These are phyloP conservation scores for Diloba caeruleocephala DNA, from an alignment of 2,888 invertebrate genomes.

Conservation along the genomic window DNA sequence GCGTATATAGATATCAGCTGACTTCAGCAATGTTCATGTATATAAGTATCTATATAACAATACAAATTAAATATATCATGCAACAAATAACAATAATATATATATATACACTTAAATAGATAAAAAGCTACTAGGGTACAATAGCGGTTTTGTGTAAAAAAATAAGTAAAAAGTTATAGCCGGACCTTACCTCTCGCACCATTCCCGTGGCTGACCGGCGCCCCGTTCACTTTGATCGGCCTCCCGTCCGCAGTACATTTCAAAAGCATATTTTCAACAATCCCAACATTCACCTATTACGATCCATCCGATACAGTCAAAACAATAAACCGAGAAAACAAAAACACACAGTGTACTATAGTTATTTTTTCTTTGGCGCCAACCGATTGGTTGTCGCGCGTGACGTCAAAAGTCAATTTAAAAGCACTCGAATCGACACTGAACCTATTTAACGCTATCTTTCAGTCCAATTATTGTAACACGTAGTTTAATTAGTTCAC, in stretches of 20 bases:
- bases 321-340: constrained; percentile 63
- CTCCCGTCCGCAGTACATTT: constrained; percentile 87
- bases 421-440: constrained; percentile 77
- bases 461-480: constrained; percentile 51
- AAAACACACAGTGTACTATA: constrained; percentile 63
- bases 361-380: constrained; percentile 68
- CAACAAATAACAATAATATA: not conserved
- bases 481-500: constrained; percentile 61
- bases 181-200: constrained; percentile 83
- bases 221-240: constrained; percentile 85
- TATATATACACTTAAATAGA: too few species aligned
- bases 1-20: constrained; percentile 10
- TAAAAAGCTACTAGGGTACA: too few species aligned
- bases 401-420: constrained; percentile 86
- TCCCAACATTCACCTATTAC: constrained; percentile 67
- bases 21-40: constrained; percentile 2
- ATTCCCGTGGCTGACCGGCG: constrained; percentile 78
- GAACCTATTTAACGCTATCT: constrained; percentile 55
- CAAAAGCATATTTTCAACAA: constrained; percentile 81
- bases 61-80: not conserved
- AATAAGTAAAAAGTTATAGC: constrained; percentile 17
- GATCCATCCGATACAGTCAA: constrained; percentile 73
- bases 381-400: constrained; percentile 77
- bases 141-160: too few species aligned
- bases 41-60: too few species aligned